These are phyloP conservation scores for Corydoras sp. DNA, from an alignment of 2,113 vertebrate genomes.

Conservation along the genomic window DNA sequence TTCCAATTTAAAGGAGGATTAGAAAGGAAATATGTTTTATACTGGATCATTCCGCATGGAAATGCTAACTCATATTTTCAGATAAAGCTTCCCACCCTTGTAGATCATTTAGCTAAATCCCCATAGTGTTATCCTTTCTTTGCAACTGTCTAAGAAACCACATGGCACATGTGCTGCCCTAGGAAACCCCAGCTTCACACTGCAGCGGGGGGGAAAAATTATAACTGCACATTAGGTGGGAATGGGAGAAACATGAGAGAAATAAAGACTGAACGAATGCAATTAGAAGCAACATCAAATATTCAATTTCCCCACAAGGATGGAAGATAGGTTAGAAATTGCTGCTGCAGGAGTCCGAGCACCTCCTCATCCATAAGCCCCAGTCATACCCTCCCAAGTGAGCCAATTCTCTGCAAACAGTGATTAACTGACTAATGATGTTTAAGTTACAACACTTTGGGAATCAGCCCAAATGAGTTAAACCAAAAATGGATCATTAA, in stretches of 20 bases:
- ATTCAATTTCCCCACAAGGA: constrained; percentile 46
- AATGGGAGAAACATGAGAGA: constrained; percentile 16
- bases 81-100: constrained; percentile 6
- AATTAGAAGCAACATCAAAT: constrained; percentile 63
- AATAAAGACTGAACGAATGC: constrained; percentile 42
- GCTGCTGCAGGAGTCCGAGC: constrained; percentile 22
- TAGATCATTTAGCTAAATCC: constrained; percentile 23
- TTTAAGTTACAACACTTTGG: background rate
- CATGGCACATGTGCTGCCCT: constrained; percentile 2
- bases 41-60: constrained; percentile 8
- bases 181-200: constrained; percentile 16
- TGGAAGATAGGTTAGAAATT: constrained; percentile 4
- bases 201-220: constrained; percentile 7
- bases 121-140: constrained; percentile 12
- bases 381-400: constrained; percentile 51
- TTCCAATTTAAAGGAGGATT: constrained; percentile 12
- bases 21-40: constrained; percentile 1
- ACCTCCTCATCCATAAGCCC: constrained; percentile 46
- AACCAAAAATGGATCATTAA: background rate
- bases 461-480: background rate
- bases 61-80: constrained; percentile 26
- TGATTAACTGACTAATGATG: constrained; percentile 54
- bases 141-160: constrained; percentile 13
- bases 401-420: constrained; percentile 65
- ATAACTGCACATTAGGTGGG: constrained; percentile 3